These are phyloP conservation scores for Bufo bufo DNA, from an alignment of 2,113 vertebrate species.

Conservation along the genomic window DNA sequence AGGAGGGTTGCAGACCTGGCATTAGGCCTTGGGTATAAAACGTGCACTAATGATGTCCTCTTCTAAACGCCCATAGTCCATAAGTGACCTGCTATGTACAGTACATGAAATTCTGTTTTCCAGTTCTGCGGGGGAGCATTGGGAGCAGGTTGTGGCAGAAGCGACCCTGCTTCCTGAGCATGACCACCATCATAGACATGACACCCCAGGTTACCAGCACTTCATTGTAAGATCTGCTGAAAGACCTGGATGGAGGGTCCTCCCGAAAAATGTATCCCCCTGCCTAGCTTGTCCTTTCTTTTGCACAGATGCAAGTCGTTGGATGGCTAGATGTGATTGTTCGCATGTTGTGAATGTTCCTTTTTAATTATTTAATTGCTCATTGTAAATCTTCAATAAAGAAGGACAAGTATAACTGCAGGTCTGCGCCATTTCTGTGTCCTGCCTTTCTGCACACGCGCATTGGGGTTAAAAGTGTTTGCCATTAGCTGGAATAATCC, in stretches of 20 bases:
- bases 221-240: slow-evolving; percentile 16
- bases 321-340: slow-evolving; percentile 50
- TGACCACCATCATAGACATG: neutral
- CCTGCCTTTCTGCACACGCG: too few species aligned
- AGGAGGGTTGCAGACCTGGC: too few species aligned
- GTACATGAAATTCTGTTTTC: neutral
- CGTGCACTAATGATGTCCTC: too few species aligned
- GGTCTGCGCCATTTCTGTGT: neutral
- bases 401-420: slow-evolving; percentile 1
- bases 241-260: neutral
- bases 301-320: slow-evolving; percentile 39
- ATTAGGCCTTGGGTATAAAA: too few species aligned
- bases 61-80: too few species aligned
- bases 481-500: too few species aligned
- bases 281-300: slow-evolving; percentile 1
- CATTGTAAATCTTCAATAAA: slow-evolving; percentile 55
- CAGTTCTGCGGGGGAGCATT: neutral
- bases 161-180: neutral
- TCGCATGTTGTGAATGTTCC: slow-evolving; percentile 51
- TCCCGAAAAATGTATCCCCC: neutral
- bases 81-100: neutral
- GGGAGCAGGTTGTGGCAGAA: too few species aligned
- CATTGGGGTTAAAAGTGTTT: too few species aligned
- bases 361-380: slow-evolving; percentile 45
- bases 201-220: neutral